Base-by-base conservation (phyloP, 2,113 vertebrate species). In the Sander lucioperca region DNA sequence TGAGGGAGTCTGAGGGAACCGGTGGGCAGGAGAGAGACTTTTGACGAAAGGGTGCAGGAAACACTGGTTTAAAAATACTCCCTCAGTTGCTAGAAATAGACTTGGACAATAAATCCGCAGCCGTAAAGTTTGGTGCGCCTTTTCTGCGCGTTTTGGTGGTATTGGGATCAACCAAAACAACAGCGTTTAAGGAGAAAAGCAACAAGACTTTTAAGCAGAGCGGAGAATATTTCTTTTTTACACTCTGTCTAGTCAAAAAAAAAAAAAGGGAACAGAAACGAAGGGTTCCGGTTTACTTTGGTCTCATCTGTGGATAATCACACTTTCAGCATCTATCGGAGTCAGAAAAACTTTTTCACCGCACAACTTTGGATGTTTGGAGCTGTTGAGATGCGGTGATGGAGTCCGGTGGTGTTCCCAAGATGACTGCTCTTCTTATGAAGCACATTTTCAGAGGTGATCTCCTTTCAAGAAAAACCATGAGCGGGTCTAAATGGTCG, bases 311-410 rank as follows among this genome's bases (percentile, higher is more conserved):
- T 53, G 85, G 80, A 83, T 86, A 61, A 43, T 75, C 65, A 25
- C 69, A 25, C 63, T 75, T 67, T 47, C 64, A 69, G 51, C 56
- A 69, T 64, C 58, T 47, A 57, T 5, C 51, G 54, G 61, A 78
- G 48, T 39, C 56, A 18, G n/a, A 62, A 1, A 33, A 1, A 64
- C 11, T 53, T 68, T 62, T 33, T 14, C 45, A 36, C 56, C 27
- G 53, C 57, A 21, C 43, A 72, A 11, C 43, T 56, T 33, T 19
- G 51, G 27, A 2, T 73, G 27, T 25, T 4, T 56, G 70, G 70
- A 4, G 72, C 75, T 23, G 69, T 75, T 36, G 91, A 74, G 87
- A 93, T 91, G 94, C 83, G 85, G 30, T 92, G 90, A 94, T 92
- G 88, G 87, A 87, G 71, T 58, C 61, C 25, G 14, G 36, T 8